Conservation (phyloP, 2,797 vertebrate genomes). For the Uromys caudimaculatus region DNA sequence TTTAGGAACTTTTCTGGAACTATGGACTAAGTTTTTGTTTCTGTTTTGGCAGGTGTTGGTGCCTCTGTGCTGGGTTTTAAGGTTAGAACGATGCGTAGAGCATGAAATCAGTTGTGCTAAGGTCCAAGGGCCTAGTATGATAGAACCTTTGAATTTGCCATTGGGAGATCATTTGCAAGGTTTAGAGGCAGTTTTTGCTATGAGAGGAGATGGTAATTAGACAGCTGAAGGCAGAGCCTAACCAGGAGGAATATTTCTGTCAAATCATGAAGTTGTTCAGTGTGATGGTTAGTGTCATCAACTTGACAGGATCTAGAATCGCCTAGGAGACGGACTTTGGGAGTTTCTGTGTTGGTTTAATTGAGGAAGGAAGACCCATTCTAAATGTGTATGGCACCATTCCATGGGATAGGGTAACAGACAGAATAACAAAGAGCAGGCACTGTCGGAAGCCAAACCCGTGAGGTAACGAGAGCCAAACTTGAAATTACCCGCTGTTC, state of each 20-base stretch:
- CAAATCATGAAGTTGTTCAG: not conserved
- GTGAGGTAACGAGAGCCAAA: too few relatives aligned
- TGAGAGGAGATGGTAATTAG: not conserved
- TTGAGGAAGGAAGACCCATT: not conserved
- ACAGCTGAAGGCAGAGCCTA: not conserved
- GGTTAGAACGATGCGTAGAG: not conserved
- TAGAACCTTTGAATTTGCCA: not conserved
- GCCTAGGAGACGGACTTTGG: not conserved
- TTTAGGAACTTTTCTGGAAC: not conserved
- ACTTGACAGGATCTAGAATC: not conserved
- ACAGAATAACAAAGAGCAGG: not conserved
- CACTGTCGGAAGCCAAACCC: too few relatives aligned
- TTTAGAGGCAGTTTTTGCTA: not conserved
- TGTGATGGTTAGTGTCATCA: not conserved
- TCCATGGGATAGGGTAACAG: not conserved
- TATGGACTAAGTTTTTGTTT: not conserved
- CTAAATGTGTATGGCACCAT: not conserved
- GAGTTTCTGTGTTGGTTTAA: not conserved
- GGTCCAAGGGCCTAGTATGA: not conserved
- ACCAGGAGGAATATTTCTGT: not conserved
- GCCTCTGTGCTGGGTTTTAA: not conserved
- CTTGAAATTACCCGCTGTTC: too few relatives aligned
- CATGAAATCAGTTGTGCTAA: not conserved
- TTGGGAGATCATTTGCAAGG: not conserved
- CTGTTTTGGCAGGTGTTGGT: not conserved